A percentile compares a stretch with the other conserved stretches of the same genome.
These are phyloP conservation scores for Telmatochromis sp. DNA, from an alignment of 2,113 vertebrate species.

Conservation along the genomic window DNA sequence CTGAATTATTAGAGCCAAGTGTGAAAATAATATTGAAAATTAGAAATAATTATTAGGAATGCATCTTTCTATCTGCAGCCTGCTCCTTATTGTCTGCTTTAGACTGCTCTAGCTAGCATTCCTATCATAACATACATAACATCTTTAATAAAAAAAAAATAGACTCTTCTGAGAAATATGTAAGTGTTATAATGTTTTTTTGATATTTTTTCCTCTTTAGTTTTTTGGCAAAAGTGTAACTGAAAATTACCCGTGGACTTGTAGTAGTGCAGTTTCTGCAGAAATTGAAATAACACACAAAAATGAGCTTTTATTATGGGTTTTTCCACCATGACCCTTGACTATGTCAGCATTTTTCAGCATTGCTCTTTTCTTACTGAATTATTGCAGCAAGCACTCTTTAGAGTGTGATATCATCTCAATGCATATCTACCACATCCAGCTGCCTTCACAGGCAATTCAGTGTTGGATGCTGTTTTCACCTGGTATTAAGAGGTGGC, in stretches of 20 bases:
- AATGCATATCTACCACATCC: not conserved
- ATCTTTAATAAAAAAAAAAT: not conserved
- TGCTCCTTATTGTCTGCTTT: not conserved
- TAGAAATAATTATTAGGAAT: not conserved
- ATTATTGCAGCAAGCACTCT: not conserved
- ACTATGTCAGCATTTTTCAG: not conserved
- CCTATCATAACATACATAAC: not conserved
- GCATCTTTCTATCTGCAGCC: not conserved
- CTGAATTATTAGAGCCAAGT: not conserved
- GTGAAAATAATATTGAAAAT: not conserved
- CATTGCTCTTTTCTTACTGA: not conserved
- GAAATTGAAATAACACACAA: not conserved
- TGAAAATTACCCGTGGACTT: not conserved
- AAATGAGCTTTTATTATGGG: not conserved
- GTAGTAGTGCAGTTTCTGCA: not conserved
- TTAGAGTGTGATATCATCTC: not conserved
- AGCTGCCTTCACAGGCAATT: not conserved
- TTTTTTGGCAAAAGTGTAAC: not conserved
- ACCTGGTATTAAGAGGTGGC: not conserved
- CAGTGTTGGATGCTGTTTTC: conserved; percentile 7
- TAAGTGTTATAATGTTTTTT: not conserved
- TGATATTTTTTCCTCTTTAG: not conserved
- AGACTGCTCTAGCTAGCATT: not conserved
- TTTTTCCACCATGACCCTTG: not conserved
- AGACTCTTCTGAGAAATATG: not conserved